phyloP scores from a whole-genome alignment of 2,888 invertebrate species.

The Nysson spinosus region DNA sequence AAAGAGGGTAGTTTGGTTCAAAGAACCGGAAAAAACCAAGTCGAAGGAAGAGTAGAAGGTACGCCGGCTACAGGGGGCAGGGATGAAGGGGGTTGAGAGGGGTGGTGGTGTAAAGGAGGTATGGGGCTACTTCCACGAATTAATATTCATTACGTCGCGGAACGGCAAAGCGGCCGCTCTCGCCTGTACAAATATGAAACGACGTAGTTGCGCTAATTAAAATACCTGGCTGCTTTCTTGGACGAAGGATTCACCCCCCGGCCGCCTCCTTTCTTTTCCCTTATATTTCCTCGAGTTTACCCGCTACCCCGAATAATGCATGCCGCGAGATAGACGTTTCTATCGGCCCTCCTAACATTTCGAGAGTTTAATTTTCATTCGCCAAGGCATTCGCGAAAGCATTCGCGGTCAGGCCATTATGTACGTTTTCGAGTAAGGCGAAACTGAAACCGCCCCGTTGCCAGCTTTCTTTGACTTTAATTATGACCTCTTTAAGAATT shows the following conservation, averaged over 20 bases:
- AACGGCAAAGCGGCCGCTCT: slow-evolving; percentile 55
- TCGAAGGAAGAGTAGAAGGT: slow-evolving; percentile 30
- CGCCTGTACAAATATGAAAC: slow-evolving; percentile 66
- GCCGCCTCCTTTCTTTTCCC: slow-evolving; percentile 7
- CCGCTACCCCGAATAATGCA: slow-evolving; percentile 15
- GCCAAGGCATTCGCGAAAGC: neutral
- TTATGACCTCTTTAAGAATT: too few species aligned
- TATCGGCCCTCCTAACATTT: slow-evolving; percentile 13
- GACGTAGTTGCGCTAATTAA: slow-evolving; percentile 72
- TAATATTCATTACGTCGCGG: slow-evolving; percentile 71
- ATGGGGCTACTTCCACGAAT: slow-evolving; percentile 57
- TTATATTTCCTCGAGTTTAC: slow-evolving; percentile 10
- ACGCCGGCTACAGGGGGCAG: slow-evolving; percentile 14
- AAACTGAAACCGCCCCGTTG: too few species aligned
- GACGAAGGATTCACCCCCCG: slow-evolving; percentile 31
- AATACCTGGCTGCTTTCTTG: slow-evolving; percentile 65
- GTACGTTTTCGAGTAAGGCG: too few species aligned
- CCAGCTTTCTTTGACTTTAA: too few species aligned
- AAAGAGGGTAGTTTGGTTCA: slow-evolving; percentile 4
- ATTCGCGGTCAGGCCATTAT: too few species aligned
- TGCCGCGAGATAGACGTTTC: slow-evolving; percentile 22
- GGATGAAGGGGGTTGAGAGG: too few species aligned
- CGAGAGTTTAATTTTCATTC: slow-evolving; percentile 3
- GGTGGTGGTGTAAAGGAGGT: too few species aligned
- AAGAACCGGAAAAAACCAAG: slow-evolving; percentile 41